Percentiles rank a stretch among this genome's conserved stretches.
Evolutionary conservation across 2,888 invertebrate genomes (phyloP).

Genomic region (Parnassius smintheus): DNA sequence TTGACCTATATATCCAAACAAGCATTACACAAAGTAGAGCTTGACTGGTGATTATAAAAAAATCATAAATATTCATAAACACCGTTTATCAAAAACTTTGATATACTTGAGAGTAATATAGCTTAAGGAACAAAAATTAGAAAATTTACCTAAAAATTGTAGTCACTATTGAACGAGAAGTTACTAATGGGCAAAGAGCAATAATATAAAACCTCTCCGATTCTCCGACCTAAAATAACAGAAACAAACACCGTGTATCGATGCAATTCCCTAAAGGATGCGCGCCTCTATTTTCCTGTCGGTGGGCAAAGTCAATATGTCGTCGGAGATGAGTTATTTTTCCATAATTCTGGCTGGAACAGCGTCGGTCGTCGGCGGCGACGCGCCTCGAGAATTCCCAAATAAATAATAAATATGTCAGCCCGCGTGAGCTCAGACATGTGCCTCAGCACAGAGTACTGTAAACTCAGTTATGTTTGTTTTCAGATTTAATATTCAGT

Average conservation of each 20-base stretch:
- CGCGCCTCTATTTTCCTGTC: conserved; percentile 57
- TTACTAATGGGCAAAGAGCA: conserved; percentile 24
- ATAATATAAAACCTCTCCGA: conserved; percentile 30
- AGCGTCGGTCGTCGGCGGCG: conserved; percentile 32
- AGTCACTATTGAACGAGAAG: background rate
- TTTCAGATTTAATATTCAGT: conserved; percentile 57
- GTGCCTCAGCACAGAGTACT: conserved; percentile 40
- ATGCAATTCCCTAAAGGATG: conserved; percentile 69
- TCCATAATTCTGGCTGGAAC: conserved; percentile 62
- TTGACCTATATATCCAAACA: too few species aligned
- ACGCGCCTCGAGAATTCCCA: conserved; percentile 65
- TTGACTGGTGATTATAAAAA: too few species aligned
- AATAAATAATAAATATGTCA: conserved; percentile 80
- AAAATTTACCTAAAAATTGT: background rate
- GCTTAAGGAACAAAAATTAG: background rate
- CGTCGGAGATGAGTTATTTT: conserved; percentile 76
- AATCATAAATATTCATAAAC: too few species aligned
- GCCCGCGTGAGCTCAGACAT: conserved; percentile 41
- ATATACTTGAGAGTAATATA: too few species aligned
- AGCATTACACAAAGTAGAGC: too few species aligned
- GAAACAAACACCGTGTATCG: conserved; percentile 43
- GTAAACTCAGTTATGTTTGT: conserved; percentile 46
- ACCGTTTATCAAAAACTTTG: too few species aligned
- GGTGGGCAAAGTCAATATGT: conserved; percentile 71
- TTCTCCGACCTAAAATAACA: conserved; percentile 36